Evolutionary conservation across 2,113 vertebrate species (phyloP).

Genomic region (Daphoenositta chrysoptera): DNA sequence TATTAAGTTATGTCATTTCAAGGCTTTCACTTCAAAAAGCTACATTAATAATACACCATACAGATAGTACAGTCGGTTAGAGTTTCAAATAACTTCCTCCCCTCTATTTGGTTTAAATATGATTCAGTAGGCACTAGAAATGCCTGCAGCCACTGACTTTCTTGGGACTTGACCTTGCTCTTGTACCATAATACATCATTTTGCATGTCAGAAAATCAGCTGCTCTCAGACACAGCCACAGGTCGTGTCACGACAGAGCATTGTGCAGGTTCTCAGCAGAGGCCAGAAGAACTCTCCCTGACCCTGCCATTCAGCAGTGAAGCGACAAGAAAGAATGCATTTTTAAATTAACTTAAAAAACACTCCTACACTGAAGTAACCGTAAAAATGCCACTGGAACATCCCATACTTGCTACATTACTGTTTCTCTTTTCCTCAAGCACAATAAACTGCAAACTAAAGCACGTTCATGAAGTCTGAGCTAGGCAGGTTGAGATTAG

Average conservation of each 20-base stretch:
- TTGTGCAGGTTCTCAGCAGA: slow-evolving; percentile 64
- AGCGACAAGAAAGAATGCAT: slow-evolving; percentile 66
- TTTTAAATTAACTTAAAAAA: slow-evolving; percentile 50
- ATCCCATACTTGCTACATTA: not conserved
- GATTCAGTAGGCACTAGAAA: slow-evolving; percentile 79
- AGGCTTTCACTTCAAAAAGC: slow-evolving; percentile 79
- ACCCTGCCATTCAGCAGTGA: slow-evolving; percentile 56
- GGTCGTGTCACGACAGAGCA: slow-evolving; percentile 54
- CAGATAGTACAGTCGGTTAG: slow-evolving; percentile 72
- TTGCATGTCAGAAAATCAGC: slow-evolving; percentile 62
- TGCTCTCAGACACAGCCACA: slow-evolving; percentile 66
- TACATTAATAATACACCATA: slow-evolving; percentile 78
- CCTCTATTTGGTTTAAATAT: slow-evolving; percentile 76
- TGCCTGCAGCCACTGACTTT: slow-evolving; percentile 76
- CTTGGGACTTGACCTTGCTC: slow-evolving; percentile 63
- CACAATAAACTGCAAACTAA: not conserved
- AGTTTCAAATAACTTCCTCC: slow-evolving; percentile 68
- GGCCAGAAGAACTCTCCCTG: slow-evolving; percentile 57
- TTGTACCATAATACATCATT: slow-evolving; percentile 51
- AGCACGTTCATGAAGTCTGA: not conserved
- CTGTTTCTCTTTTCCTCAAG: not conserved
- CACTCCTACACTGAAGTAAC: slow-evolving; percentile 5
- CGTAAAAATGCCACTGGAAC: slow-evolving; percentile 1
- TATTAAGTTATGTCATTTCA: slow-evolving; percentile 76
- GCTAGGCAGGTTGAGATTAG: not conserved